Conservation (phyloP, 2,113 vertebrate species). For the Mugil cephalus region DNA sequence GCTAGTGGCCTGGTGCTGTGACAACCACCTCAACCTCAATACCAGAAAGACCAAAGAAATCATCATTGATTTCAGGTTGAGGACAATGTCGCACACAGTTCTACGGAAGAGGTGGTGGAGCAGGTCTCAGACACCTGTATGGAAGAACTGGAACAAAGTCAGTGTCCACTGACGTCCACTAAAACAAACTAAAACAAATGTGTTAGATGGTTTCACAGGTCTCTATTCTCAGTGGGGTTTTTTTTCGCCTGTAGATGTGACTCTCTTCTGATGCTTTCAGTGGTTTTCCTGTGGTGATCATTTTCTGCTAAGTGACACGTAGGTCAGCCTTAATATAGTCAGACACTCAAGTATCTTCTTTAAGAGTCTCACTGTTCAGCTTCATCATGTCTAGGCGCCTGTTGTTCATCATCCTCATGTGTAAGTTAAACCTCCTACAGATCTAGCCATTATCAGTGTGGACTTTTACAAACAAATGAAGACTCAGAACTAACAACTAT, state of each 20-base stretch:
- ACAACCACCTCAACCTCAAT: neutral
- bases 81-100: too few relatives aligned
- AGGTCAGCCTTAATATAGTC: neutral
- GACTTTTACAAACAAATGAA: neutral
- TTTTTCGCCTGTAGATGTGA: neutral
- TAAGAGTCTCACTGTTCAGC: neutral
- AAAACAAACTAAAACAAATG: too few relatives aligned
- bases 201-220: too few relatives aligned
- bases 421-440: neutral
- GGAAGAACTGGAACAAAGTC: too few relatives aligned
- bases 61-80: neutral
- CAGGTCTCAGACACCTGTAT: too few relatives aligned
- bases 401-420: conserved; percentile 25
- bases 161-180: too few relatives aligned
- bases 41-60: neutral
- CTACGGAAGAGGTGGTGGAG: too few relatives aligned
- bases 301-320: neutral
- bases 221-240: too few relatives aligned
- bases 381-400: conserved; percentile 5
- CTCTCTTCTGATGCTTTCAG: neutral
- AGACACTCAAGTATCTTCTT: neutral
- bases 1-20: neutral
- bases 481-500: neutral
- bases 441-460: neutral
- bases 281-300: conserved; percentile 26